Evolutionary conservation across 2,797 vertebrate species (phyloP).

Genomic region (Notolabrus celidotus): DNA sequence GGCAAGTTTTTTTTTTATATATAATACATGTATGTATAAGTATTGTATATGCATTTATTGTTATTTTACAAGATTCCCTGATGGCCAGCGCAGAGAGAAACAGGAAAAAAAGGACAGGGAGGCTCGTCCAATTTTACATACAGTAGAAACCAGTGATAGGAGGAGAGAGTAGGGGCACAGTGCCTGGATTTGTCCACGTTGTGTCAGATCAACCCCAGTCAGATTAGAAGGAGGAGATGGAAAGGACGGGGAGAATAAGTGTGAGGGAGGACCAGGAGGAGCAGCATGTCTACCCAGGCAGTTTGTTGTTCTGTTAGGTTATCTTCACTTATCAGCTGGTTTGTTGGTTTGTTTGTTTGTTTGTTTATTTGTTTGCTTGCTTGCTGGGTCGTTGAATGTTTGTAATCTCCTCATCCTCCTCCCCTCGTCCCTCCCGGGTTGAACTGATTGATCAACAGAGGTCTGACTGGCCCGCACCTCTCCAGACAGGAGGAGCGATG

Average conservation of each 20-base stretch:
- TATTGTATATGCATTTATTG: slow-evolving; percentile 70
- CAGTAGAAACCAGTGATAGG: slow-evolving; percentile 69
- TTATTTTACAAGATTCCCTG: slow-evolving; percentile 88
- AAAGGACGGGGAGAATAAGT: slow-evolving; percentile 38
- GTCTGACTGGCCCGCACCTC: slow-evolving; percentile 59
- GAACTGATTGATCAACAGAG: slow-evolving; percentile 54
- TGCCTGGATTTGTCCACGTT: slow-evolving; percentile 83
- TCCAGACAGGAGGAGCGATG: slow-evolving; percentile 46
- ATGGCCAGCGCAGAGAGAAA: slow-evolving; percentile 89
- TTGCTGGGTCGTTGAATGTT: slow-evolving; percentile 68
- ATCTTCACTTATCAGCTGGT: slow-evolving; percentile 57
- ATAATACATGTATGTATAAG: slow-evolving; percentile 77
- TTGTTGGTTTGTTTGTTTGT: slow-evolving; percentile 31
- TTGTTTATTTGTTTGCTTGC: slow-evolving; percentile 47
- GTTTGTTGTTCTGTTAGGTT: slow-evolving; percentile 40
- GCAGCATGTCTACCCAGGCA: slow-evolving; percentile 41
- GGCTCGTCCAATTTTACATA: slow-evolving; percentile 64
- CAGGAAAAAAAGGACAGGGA: slow-evolving; percentile 36
- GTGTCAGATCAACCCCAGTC: slow-evolving; percentile 89
- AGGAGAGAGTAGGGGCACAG: slow-evolving; percentile 54
- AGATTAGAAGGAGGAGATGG: slow-evolving; percentile 80
- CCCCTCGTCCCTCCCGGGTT: slow-evolving; percentile 48
- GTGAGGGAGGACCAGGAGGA: slow-evolving; percentile 41
- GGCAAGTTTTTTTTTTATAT: slow-evolving; percentile 27
- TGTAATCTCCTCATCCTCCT: slow-evolving; percentile 58